phyloP scores from a whole-genome alignment of 2,888 invertebrate genomes.

The Drosophila peninsularis region DNA sequence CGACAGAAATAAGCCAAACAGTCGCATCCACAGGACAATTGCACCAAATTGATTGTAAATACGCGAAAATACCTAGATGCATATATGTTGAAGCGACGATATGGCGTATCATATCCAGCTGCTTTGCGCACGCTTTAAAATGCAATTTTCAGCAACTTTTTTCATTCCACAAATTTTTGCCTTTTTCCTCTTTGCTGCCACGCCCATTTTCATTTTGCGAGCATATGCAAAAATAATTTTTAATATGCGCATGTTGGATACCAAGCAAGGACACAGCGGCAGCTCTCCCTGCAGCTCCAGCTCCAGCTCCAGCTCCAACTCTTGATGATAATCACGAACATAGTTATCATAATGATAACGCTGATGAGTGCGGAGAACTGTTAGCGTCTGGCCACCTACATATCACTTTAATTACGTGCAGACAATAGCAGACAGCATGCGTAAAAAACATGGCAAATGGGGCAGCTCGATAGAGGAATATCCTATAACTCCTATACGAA shows the following conservation, averaged over 20 bases:
- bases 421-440: slow-evolving; percentile 25
- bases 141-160: slow-evolving; percentile 64
- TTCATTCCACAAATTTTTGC: slow-evolving; percentile 50
- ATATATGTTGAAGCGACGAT: slow-evolving; percentile 40
- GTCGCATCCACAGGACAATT: slow-evolving; percentile 33
- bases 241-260: slow-evolving; percentile 68
- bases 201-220: slow-evolving; percentile 47
- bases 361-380: slow-evolving; percentile 42
- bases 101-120: background rate
- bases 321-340: slow-evolving; percentile 22
- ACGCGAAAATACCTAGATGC: slow-evolving; percentile 2
- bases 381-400: slow-evolving; percentile 55
- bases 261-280: slow-evolving; percentile 19
- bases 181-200: slow-evolving; percentile 12
- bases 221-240: slow-evolving; percentile 68
- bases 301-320: slow-evolving; percentile 13
- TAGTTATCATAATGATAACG: slow-evolving; percentile 40
- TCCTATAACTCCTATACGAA: background rate
- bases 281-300: slow-evolving; percentile 15
- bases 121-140: slow-evolving; percentile 42
- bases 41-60: slow-evolving; percentile 43
- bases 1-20: slow-evolving; percentile 50
- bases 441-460: background rate
- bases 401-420: slow-evolving; percentile 71
- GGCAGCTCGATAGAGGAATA: slow-evolving; percentile 4